Percentiles rank a stretch among this genome's conserved stretches.
These are phyloP conservation scores for Apodemus sylvaticus DNA, from an alignment of 2,113 vertebrate genomes.

Conservation along the genomic window DNA sequence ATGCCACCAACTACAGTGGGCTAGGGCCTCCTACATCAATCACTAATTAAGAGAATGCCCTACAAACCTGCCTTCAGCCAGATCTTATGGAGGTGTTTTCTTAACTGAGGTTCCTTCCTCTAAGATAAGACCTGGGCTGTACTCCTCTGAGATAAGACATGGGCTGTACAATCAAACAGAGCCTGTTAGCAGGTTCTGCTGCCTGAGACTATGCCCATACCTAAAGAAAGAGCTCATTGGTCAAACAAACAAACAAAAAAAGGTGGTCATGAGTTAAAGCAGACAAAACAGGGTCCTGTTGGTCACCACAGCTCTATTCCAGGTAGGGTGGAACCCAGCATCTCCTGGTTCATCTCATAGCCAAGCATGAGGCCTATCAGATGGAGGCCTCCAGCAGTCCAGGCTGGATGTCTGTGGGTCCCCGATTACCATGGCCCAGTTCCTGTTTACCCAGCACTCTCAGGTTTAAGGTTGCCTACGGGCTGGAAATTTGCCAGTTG, in stretches of 20 bases:
- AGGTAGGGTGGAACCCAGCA: background rate
- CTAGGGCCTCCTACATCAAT: background rate
- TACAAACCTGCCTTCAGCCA: background rate
- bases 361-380: background rate
- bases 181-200: background rate
- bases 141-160: background rate
- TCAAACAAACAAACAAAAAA: background rate
- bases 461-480: background rate
- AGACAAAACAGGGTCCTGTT: background rate
- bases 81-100: background rate
- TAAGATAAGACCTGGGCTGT: background rate
- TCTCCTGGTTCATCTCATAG: background rate
- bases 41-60: background rate
- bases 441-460: background rate
- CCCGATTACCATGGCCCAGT: background rate
- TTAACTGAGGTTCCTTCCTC: background rate
- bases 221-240: background rate
- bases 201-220: background rate
- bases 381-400: background rate
- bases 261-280: background rate
- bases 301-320: background rate
- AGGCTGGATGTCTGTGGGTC: background rate
- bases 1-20: background rate
- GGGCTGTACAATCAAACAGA: background rate
- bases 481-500: background rate